Evolutionary conservation across 37 sponge, comb jelly and placozoan species (phyloP).

Genomic region (Eunapius fragilis): DNA sequence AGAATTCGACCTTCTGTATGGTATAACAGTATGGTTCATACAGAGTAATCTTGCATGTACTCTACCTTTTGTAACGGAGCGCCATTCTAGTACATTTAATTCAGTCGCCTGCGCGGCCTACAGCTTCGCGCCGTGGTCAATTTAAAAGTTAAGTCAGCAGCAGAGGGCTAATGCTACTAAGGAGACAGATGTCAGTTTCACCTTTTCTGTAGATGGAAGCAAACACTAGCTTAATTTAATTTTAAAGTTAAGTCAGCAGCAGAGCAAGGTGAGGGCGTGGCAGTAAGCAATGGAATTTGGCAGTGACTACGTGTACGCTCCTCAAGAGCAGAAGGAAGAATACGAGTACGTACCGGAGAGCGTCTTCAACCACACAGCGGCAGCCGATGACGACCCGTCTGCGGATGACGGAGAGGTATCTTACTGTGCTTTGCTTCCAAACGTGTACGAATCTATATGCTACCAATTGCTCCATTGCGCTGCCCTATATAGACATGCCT

Average conservation of each 20-base stretch:
- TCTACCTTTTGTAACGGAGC: too few species aligned
- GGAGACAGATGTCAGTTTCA: constrained; percentile 75
- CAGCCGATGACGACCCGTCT: constrained; percentile 4
- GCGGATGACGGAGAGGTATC: constrained; percentile 85
- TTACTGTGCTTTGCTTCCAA: background rate
- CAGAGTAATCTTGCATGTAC: too few species aligned
- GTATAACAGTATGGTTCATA: too few species aligned
- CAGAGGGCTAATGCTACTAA: constrained; percentile 83
- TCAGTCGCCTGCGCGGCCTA: too few species aligned
- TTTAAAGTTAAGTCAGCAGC: background rate
- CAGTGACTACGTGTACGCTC: constrained; percentile 57
- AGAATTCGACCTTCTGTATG: too few species aligned
- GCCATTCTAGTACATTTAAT: too few species aligned
- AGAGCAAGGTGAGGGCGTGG: constrained; percentile 9
- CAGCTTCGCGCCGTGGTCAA: too few species aligned
- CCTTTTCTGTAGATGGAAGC: constrained; percentile 52
- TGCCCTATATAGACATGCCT: constrained; percentile 72
- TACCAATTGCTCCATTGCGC: background rate
- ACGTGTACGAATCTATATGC: background rate
- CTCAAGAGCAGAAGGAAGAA: constrained; percentile 51
- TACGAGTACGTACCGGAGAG: constrained; percentile 72
- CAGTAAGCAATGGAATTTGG: constrained; percentile 74
- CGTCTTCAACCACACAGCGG: constrained; percentile 38
- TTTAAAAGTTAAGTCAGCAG: too few species aligned
- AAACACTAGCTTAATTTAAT: constrained; percentile 1